Conservation (phyloP, 2,888 invertebrate species). For the Limulus polyphemus region DNA sequence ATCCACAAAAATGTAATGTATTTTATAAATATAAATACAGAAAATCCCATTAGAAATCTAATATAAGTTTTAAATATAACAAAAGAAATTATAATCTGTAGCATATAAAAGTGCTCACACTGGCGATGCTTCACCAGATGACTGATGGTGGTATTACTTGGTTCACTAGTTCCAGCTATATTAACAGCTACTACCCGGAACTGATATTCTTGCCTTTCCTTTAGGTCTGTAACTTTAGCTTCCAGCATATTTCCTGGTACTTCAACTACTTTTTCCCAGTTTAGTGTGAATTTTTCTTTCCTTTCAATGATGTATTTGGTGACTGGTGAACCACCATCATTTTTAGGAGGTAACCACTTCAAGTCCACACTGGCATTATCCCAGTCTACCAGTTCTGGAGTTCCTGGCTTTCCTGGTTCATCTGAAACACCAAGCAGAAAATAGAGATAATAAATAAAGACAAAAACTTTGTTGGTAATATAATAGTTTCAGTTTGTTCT, state of each 20-base stretch:
- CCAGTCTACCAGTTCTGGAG: slow-evolving; percentile 80
- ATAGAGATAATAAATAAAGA: not conserved
- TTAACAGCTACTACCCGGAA: slow-evolving; percentile 87
- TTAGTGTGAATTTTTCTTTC: slow-evolving; percentile 54
- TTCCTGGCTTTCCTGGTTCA: slow-evolving; percentile 76
- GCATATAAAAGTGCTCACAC: slow-evolving; percentile 26
- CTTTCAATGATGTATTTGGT: slow-evolving; percentile 86
- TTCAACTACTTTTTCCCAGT: slow-evolving; percentile 81
- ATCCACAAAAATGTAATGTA: no score
- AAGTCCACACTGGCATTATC: slow-evolving; percentile 85
- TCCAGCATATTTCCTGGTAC: slow-evolving; percentile 39
- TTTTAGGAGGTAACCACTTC: slow-evolving; percentile 77
- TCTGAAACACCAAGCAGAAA: slow-evolving; percentile 42
- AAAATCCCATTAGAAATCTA: not conserved
- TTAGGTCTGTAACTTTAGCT: slow-evolving; percentile 61
- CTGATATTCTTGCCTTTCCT: slow-evolving; percentile 80
- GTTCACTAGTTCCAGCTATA: slow-evolving; percentile 87
- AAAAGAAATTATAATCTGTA: not conserved
- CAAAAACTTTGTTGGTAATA: no score
- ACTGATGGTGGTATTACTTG: slow-evolving; percentile 76
- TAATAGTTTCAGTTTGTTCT: no score
- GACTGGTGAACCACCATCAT: slow-evolving; percentile 84
- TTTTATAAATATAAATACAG: not conserved
- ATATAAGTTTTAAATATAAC: no score
- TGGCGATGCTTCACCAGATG: slow-evolving; percentile 77